Conservation (phyloP, 1,140 invertebrate genomes). For the Heterodera schachtii region DNA sequence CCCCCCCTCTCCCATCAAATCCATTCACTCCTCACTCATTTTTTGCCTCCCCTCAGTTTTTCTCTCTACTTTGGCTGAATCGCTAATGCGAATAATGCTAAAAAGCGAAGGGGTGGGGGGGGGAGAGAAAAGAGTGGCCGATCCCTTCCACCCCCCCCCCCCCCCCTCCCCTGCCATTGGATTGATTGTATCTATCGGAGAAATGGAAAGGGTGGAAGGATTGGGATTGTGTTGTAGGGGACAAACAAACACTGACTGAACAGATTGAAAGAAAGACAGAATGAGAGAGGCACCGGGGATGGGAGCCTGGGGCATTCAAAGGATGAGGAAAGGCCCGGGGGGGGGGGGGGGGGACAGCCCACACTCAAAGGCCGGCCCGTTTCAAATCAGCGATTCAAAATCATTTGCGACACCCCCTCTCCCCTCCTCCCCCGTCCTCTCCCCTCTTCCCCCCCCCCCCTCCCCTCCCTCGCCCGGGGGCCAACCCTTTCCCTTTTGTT, state of each 20-base stretch:
- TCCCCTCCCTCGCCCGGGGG: too few relatives aligned
- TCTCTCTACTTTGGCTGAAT: conserved; percentile 13
- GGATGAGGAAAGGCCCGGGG: background rate
- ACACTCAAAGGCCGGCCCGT: background rate
- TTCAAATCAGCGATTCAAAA: background rate
- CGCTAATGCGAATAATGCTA: conserved; percentile 20
- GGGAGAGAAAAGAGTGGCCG: background rate
- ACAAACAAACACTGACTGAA: background rate
- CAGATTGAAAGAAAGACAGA: background rate
- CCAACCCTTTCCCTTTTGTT: background rate
- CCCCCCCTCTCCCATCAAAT: background rate
- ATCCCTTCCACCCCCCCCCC: background rate
- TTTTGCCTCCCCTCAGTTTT: background rate
- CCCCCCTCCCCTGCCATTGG: background rate
- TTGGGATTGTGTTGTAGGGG: background rate
- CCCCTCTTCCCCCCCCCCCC: too few relatives aligned
- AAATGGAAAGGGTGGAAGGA: background rate
- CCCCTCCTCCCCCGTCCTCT: too few relatives aligned
- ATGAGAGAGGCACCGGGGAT: background rate
- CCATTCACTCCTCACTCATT: conserved; percentile 8
- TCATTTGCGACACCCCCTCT: too few relatives aligned
- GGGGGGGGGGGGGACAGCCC: too few relatives aligned
- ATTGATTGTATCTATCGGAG: conserved; percentile 7
- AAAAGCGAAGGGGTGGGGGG: background rate
- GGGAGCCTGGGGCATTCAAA: background rate